Percentiles rank a stretch among this genome's conserved stretches.
Conservation (phyloP, 2,888 invertebrate genomes). For the Amphipoea oculea region DNA sequence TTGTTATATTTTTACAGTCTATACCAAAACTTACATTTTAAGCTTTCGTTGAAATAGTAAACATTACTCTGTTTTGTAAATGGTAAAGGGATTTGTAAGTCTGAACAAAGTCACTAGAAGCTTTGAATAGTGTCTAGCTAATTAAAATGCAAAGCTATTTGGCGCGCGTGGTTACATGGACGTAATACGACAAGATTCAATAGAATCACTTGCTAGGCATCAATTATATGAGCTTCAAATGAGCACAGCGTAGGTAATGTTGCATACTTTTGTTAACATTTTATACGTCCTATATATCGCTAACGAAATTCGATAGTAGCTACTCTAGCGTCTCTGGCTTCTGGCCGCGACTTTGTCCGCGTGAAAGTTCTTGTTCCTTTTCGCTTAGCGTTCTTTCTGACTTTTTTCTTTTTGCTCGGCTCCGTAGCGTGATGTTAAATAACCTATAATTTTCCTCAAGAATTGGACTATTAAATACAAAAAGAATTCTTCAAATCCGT, state of each 20-base stretch:
- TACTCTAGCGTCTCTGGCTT: not conserved
- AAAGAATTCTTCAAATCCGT: not conserved
- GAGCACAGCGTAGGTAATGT: not conserved
- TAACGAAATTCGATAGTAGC: constrained; percentile 2
- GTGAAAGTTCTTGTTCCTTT: no score
- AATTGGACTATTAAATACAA: no score
- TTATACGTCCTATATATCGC: not conserved
- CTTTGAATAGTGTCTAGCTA: constrained; percentile 23
- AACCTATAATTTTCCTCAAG: no score
- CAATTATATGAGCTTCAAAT: not conserved
- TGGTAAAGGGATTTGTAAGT: constrained; percentile 45
- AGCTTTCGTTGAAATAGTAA: constrained; percentile 59
- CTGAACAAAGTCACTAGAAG: constrained; percentile 49
- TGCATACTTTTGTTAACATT: not conserved
- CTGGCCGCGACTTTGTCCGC: not conserved
- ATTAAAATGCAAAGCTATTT: constrained; percentile 7
- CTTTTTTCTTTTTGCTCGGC: no score
- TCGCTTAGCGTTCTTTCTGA: no score
- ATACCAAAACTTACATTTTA: constrained; percentile 75
- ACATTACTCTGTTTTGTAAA: constrained; percentile 17
- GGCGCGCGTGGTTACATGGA: not conserved
- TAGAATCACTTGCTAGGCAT: not conserved
- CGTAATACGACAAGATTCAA: not conserved
- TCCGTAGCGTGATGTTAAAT: no score
- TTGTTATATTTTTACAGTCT: constrained; percentile 82